Base-by-base conservation (phyloP, 2,888 invertebrate species). In the Lysandra bellargus region DNA sequence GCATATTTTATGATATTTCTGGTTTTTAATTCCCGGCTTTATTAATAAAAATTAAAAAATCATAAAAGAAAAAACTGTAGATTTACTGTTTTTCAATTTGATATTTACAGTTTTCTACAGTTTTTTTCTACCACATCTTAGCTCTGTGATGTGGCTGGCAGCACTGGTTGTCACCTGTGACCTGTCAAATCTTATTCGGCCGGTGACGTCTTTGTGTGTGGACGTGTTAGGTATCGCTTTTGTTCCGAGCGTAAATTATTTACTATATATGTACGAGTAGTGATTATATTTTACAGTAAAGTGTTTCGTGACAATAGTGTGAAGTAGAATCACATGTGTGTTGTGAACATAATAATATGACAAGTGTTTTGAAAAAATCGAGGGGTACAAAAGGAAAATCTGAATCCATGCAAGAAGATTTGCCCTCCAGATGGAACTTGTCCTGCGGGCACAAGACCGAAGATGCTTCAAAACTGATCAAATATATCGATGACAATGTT, bases 401-500 rank as follows among this genome's bases (percentile, higher is more conserved):
- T 77, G 93, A 91, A 89, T 94, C 95, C 85, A 94, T 94, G 95
- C 95, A 94, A 88, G 95, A 95, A 84, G 95, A 94, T 84, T 83
- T 93, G 84, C 93, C 93, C 83, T 85, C 88, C 80, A 90, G 91
- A 90, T 93, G 92, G 92, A 90, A 87, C 82, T 84, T 85, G 82
- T 88, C 92, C 86, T 88, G 89, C 80, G 90, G 93, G 74, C 89
- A 92, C 79, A 96, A 95, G 86, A 95, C 95, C 85, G 97, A 97
- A 87, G 97, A 97, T 86, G 95, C 95, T 53, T 94, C 95, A 75
- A 97, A 97, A 88, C 92, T 98, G 84, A 95, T 97, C 83, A 96
- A 96, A 88, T 97, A 97, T 87, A 97, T 98, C 83, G 97, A 97
- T 86, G 96, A 97, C 83, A 98, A 96, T 90, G 95, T 98, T 83